These are phyloP conservation scores for Vespertilio murinus DNA, from an alignment of 2,797 vertebrate genomes.

Conservation along the genomic window DNA sequence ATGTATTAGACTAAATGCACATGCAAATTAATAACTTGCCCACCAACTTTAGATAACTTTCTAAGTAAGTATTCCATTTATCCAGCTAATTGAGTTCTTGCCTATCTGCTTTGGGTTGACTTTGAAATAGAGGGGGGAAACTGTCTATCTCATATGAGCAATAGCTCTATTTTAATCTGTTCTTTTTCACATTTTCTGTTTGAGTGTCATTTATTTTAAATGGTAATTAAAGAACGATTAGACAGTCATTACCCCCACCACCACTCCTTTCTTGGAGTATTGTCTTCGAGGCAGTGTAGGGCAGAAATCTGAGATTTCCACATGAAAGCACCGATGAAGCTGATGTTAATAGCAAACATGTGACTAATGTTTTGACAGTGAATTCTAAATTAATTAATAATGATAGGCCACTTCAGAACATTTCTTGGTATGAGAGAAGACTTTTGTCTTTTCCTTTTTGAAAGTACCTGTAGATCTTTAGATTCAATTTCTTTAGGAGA, in stretches of 20 bases:
- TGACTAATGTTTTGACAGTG: slow-evolving; percentile 76
- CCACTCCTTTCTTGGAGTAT: slow-evolving; percentile 32
- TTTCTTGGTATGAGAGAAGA: slow-evolving; percentile 46
- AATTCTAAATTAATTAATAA: slow-evolving; percentile 74
- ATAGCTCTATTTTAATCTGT: slow-evolving; percentile 67
- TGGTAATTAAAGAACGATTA: slow-evolving; percentile 73
- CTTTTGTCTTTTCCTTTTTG: slow-evolving; percentile 61
- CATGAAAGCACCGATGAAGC: slow-evolving; percentile 63
- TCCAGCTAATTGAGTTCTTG: neutral
- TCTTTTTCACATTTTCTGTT: slow-evolving; percentile 62
- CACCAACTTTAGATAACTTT: slow-evolving; percentile 16
- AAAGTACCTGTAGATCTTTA: slow-evolving; percentile 48
- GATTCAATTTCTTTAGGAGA: slow-evolving; percentile 18
- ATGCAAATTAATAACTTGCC: neutral
- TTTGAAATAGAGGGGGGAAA: slow-evolving; percentile 37
- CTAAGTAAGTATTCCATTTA: slow-evolving; percentile 54
- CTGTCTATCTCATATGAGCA: slow-evolving; percentile 40
- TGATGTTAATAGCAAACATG: slow-evolving; percentile 68
- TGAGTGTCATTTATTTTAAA: slow-evolving; percentile 73
- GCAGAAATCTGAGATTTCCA: slow-evolving; percentile 65
- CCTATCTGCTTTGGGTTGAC: neutral
- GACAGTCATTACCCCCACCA: slow-evolving; percentile 46
- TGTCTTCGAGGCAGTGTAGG: slow-evolving; percentile 54
- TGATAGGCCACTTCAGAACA: slow-evolving; percentile 67
- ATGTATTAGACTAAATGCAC: neutral